A percentile compares a stretch with the other conserved stretches of the same genome.
Conservation (phyloP, 2,113 vertebrate genomes). For the zebrafish (Danio rerio) region DNA sequence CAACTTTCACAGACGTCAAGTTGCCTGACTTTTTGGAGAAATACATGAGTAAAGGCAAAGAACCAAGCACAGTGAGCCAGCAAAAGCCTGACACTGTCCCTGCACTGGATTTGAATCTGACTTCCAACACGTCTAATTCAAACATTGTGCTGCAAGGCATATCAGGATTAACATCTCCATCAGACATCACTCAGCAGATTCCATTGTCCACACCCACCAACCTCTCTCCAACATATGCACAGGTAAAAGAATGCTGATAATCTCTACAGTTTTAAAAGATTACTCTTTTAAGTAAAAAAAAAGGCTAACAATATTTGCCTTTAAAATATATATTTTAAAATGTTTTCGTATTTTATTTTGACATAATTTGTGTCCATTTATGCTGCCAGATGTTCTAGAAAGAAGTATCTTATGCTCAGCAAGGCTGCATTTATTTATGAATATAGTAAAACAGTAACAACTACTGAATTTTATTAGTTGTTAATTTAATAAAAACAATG, state of each 20-base stretch:
- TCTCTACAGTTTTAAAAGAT: background rate
- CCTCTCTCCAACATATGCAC: constrained; percentile 61
- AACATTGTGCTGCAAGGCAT: constrained; percentile 64
- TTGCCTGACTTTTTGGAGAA: constrained; percentile 82
- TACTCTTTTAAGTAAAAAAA: too few species aligned
- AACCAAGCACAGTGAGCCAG: constrained; percentile 47
- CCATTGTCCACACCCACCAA: constrained; percentile 66
- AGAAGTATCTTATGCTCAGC: too few species aligned
- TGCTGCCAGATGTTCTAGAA: too few species aligned
- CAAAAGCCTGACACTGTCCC: constrained; percentile 54
- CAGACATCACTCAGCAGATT: constrained; percentile 57
- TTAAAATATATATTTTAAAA: too few species aligned
- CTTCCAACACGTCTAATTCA: constrained; percentile 32
- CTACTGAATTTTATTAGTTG: too few species aligned
- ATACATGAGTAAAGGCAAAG: constrained; percentile 72
- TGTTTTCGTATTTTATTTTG: too few species aligned
- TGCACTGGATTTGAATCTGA: constrained; percentile 56
- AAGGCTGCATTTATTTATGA: too few species aligned
- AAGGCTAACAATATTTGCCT: too few species aligned
- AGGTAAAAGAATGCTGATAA: constrained; percentile 66
- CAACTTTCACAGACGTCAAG: constrained; percentile 75
- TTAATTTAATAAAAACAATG: too few species aligned
- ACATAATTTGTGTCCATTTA: too few species aligned
- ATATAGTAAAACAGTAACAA: too few species aligned
- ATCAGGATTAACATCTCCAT: constrained; percentile 68